Evolutionary conservation across 2,888 invertebrate genomes (phyloP), one percentile per base, ranked within the genome.

Genomic region (Dorcus hopei): DNA sequence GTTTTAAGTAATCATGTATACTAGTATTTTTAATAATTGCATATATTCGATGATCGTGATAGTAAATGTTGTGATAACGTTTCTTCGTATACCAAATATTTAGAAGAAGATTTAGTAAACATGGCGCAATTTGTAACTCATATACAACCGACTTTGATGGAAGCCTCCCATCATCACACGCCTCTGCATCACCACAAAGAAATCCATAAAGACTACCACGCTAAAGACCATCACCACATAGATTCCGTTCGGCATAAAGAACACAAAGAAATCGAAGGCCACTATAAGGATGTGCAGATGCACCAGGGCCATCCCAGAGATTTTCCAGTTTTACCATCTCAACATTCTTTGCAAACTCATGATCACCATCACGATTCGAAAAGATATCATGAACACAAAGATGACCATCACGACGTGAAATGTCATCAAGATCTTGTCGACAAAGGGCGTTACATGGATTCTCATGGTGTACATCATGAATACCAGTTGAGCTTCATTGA

Each of bases 111-210:
- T 38, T 5, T 16, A 40, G 39, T 23, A 23, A 58, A 50, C 62
- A 84, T 84, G 84, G 83, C 84, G 65, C 83, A 84, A 73, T 84
- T 84, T 71, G 83, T 83, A 59, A 83, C 83, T 49, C 83, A 83
- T 68, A 83, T 84, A 66, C 83, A 83, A 72, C 83, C 83, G 40
- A 83, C 83, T 26, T 73, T 84, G 74, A 73, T 83, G 72, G 83
- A 84, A 74, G 81, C 85, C 23, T 81, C 83, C 43, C 83, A 82
- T 66, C 83, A 83, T 75, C 80, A 83, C 65, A 76, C 80, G 51
- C 82, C 81, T 56, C 81, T 82, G 68, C 81, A 82, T 71, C 76
- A 79, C 57, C 79, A 80, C 68, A 79, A 81, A 68, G 77, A 80
- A 58, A 79, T 80, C 68, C 80, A 81, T 26, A 72, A 74, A 65